Evolutionary conservation across 2,797 vertebrate species (phyloP), one percentile per base, ranked within the genome.

Genomic region (Hapalemur alaotrensis): DNA sequence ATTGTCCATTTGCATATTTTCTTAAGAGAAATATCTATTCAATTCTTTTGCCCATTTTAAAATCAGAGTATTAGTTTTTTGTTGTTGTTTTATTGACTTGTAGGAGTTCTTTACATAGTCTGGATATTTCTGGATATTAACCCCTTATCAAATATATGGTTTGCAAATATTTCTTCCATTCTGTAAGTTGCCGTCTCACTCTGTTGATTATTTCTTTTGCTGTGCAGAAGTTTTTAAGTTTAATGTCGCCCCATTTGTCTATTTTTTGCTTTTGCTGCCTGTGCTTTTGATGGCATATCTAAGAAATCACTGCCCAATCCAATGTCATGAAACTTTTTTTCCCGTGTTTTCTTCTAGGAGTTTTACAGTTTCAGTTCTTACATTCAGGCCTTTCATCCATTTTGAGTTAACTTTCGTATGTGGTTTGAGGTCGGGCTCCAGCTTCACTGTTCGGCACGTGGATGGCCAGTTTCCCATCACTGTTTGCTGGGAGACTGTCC

Each of bases 191-290:
- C 63, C 38, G 0, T 87, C 41, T 41, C 15, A 1, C 69, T 15
- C 70, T 12, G 20, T 1, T 0, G 38, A 15, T 1, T 32, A 15
- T 32, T 12, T 46, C 52, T 48, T 20, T 15, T 0, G 9, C 20
- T 2, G 3, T 35, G 18, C 9, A 2, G 30, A 84, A 48, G 18
- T 18, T 38, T 7, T 22, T 17, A 12, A 3, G 13, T 28, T 23
- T 12, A 9, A 2, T 0, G 7, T 0, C 0, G 18, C 10, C 35
- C 23, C 32, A 0, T 3, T 5, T 46, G 28, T 1, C 23, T 23
- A 2, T 12, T 35, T 48, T 65, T 65, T 32, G 22, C 52, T n/a
- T 12, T 50, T 5, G 6, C 20, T 0, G 69, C 35, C 35, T 28
- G 17, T 18, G 38, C 10, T 61, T 52, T 32, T 0, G 54, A 14